Percentiles rank a stretch among this genome's conserved stretches.
These are phyloP conservation scores for Etheostoma perlongum DNA, from an alignment of 2,797 vertebrate genomes.

Conservation along the genomic window DNA sequence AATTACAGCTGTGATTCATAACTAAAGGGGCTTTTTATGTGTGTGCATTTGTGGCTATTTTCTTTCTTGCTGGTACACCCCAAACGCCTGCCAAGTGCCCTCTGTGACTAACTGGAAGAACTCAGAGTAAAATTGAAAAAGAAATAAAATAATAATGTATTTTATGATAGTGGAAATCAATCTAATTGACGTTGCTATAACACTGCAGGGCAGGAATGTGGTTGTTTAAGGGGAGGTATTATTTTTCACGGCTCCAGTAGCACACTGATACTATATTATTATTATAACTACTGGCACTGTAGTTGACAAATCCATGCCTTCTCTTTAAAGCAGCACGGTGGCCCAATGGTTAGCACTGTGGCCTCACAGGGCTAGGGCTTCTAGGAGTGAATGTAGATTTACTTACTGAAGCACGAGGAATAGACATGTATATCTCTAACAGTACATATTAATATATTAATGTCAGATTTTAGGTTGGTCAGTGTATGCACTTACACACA, in stretches of 20 bases:
- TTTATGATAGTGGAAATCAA: slow-evolving; percentile 50
- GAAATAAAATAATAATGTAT: slow-evolving; percentile 38
- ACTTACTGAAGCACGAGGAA: background rate
- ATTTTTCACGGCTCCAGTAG: slow-evolving; percentile 56
- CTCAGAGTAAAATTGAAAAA: slow-evolving; percentile 19
- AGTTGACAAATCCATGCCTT: slow-evolving; percentile 42
- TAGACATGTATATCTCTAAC: background rate
- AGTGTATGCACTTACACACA: background rate
- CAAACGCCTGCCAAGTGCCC: slow-evolving; percentile 15
- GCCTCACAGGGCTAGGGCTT: too few species aligned
- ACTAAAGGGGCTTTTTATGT: slow-evolving; percentile 47
- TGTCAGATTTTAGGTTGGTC: background rate
- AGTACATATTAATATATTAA: slow-evolving; percentile 11
- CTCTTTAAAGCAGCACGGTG: background rate
- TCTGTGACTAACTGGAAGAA: slow-evolving; percentile 28
- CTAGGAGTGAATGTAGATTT: background rate
- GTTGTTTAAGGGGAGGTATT: slow-evolving; percentile 47
- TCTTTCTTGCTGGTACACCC: slow-evolving; percentile 27
- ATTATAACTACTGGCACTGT: slow-evolving; percentile 40
- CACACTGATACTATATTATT: slow-evolving; percentile 58
- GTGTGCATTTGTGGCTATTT: slow-evolving; percentile 44
- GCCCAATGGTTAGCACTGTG: too few species aligned
- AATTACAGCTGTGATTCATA: slow-evolving; percentile 77
- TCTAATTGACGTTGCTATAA: slow-evolving; percentile 49
- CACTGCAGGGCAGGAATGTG: slow-evolving; percentile 45